These are phyloP conservation scores for Labeo rohita DNA, from an alignment of 2,113 vertebrate genomes.

Conservation along the genomic window DNA sequence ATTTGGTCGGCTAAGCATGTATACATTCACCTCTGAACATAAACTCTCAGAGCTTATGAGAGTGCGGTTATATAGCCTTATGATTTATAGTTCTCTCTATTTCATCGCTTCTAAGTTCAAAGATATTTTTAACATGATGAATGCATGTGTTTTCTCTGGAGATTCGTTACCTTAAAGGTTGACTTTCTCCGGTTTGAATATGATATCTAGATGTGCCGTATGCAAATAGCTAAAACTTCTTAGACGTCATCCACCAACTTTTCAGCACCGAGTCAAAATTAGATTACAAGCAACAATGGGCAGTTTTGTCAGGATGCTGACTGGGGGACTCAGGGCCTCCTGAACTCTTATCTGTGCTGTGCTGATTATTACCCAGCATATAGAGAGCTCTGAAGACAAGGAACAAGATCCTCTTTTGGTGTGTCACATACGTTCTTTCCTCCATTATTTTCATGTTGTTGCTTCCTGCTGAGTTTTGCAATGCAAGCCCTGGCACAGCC, in stretches of 20 bases:
- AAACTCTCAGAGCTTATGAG: background rate
- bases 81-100: background rate
- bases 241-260: conserved; percentile 44
- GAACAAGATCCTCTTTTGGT: conserved; percentile 63
- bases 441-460: conserved; percentile 69
- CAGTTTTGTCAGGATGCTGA: conserved; percentile 68
- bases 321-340: background rate
- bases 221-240: conserved; percentile 26
- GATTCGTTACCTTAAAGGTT: background rate
- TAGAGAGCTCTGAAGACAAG: conserved; percentile 53
- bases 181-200: background rate
- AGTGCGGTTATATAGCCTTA: background rate
- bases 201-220: background rate
- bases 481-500: conserved; percentile 63
- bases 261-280: conserved; percentile 62
- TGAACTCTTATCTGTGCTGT: conserved; percentile 47
- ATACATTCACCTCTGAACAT: background rate
- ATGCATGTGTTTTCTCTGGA: background rate
- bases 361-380: conserved; percentile 63
- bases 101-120: background rate
- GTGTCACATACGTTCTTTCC: conserved; percentile 58
- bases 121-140: background rate
- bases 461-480: conserved; percentile 70
- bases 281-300: conserved; percentile 74
- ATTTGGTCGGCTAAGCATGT: background rate